phyloP scores from a whole-genome alignment of 1,140 invertebrate genomes.

The Trichonephila clavata region DNA sequence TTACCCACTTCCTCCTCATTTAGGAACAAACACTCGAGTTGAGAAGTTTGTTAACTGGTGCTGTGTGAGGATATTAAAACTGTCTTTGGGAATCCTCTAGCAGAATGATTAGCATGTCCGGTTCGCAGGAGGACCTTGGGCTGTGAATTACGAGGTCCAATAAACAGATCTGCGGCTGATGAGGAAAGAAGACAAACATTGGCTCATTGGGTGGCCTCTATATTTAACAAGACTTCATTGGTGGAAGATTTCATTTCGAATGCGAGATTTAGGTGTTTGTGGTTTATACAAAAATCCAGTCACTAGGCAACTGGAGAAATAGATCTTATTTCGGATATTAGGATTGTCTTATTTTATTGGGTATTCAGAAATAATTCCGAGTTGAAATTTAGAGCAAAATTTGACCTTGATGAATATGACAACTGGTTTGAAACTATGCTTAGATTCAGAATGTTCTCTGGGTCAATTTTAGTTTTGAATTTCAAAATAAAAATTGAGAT shows the following conservation, averaged over 20 bases:
- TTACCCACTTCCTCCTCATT: background rate
- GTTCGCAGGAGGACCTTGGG: background rate
- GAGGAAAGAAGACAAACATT: background rate
- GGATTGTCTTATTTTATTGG: no score
- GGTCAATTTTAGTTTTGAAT: no score
- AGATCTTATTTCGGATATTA: no score
- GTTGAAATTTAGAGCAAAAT: no score
- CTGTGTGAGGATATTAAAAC: background rate
- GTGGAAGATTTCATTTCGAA: background rate
- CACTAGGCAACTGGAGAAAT: background rate
- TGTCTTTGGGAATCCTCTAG: background rate
- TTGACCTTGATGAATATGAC: no score
- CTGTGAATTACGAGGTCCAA: background rate
- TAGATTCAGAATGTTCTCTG: no score
- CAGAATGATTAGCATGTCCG: conserved; percentile 22
- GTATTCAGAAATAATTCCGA: no score
- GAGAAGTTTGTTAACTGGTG: background rate
- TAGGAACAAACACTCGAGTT: background rate
- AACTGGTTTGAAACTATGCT: no score
- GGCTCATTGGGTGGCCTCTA: background rate
- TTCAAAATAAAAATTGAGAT: no score
- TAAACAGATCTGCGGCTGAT: conserved; percentile 14
- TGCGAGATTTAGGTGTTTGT: background rate
- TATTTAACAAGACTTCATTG: no score
- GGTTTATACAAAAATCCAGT: background rate